phyloP scores from a whole-genome alignment of 2,113 vertebrate genomes.

The Xyliphius kryptos region DNA sequence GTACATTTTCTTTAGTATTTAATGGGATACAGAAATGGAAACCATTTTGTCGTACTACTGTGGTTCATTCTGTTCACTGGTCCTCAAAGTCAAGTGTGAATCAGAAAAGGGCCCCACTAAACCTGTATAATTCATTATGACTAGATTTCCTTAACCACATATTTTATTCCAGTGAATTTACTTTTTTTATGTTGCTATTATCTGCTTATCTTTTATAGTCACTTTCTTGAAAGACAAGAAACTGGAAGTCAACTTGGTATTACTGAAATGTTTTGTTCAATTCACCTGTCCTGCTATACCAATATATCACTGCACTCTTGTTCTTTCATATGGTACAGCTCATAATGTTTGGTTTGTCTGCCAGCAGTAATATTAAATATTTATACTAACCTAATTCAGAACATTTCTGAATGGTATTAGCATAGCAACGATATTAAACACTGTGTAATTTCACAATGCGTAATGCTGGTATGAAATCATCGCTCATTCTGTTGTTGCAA shows the following conservation, averaged over 20 bases:
- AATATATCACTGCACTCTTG: constrained; percentile 1
- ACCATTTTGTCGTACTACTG: too few relatives aligned
- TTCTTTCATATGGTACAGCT: constrained; percentile 13
- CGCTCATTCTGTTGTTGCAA: constrained; percentile 24
- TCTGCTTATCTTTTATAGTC: too few relatives aligned
- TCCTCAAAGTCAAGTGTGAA: too few relatives aligned
- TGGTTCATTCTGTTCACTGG: too few relatives aligned
- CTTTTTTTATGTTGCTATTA: too few relatives aligned
- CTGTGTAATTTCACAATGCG: constrained; percentile 25
- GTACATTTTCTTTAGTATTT: too few relatives aligned
- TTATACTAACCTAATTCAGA: constrained; percentile 19
- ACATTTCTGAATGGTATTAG: constrained; percentile 15
- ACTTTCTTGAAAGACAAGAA: too few relatives aligned
- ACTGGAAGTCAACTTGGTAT: neutral
- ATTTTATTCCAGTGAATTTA: too few relatives aligned
- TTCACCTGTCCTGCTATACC: neutral
- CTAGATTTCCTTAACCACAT: too few relatives aligned
- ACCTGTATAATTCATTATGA: too few relatives aligned
- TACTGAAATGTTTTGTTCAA: neutral
- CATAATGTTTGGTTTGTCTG: constrained; percentile 6
- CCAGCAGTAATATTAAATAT: constrained; percentile 18
- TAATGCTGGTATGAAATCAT: constrained; percentile 17
- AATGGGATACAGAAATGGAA: too few relatives aligned
- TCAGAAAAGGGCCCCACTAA: too few relatives aligned
- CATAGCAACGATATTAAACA: constrained; percentile 20